These are phyloP conservation scores for Zygaena filipendulae DNA, from an alignment of 2,888 invertebrate species.

Conservation along the genomic window DNA sequence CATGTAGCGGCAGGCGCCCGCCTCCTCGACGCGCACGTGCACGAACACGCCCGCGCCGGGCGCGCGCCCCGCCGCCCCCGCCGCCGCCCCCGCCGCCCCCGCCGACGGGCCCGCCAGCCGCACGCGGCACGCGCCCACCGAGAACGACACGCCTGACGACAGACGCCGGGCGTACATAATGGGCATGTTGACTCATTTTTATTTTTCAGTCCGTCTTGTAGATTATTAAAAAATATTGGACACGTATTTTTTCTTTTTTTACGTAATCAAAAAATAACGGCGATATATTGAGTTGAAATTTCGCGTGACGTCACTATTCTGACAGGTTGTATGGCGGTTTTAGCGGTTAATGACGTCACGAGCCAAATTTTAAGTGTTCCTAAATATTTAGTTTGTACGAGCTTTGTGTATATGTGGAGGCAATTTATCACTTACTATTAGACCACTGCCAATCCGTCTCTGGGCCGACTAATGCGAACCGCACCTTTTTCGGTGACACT, in stretches of 20 bases:
- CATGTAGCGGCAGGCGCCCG: constrained; percentile 28
- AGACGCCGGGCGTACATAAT: not conserved
- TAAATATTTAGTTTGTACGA: too few relatives aligned
- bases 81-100: constrained; percentile 9
- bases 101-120: constrained; percentile 23
- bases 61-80: constrained; percentile 8
- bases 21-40: constrained; percentile 26
- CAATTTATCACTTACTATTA: constrained; percentile 33
- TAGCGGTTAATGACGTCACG: too few relatives aligned
- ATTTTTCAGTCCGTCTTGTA: too few relatives aligned
- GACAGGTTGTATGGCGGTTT: too few relatives aligned
- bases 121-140: constrained; percentile 26
- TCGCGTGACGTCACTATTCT: too few relatives aligned
- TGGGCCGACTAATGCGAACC: constrained; percentile 32
- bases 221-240: too few relatives aligned
- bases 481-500: constrained; percentile 28
- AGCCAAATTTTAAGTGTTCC: too few relatives aligned
- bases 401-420: too few relatives aligned
- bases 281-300: too few relatives aligned
- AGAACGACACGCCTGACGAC: constrained; percentile 39
- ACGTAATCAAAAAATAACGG: too few relatives aligned
- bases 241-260: too few relatives aligned
- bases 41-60: constrained; percentile 22
- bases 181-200: too few relatives aligned
- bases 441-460: constrained; percentile 44